Base-by-base conservation (phyloP, 2,888 invertebrate species). In the Philereme vetulata region DNA sequence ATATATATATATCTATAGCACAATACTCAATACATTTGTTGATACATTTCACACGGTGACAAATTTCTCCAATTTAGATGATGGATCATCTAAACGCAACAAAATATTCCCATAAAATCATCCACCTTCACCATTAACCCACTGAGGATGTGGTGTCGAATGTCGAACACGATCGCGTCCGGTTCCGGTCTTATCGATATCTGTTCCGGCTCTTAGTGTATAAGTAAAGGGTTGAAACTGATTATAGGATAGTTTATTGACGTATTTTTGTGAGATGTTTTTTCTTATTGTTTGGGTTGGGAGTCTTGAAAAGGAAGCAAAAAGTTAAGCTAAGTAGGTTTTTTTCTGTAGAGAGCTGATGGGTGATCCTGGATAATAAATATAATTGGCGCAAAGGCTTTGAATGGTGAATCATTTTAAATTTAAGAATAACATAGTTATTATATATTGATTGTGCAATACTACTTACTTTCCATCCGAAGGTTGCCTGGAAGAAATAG, bases 191-290 rank as follows among this genome's bases (percentile, higher is more conserved):
- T 76, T 78, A 77, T 74, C 78, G 65, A 79, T 80, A 79, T 80
- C 81, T 77, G 79, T 65, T 67, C 68, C 68, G 76, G 72, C 72
- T 72, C 68, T 68, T 60, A 70, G 64, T 66, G 72, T 72, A 63
- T 74, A 76, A 78, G 76, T 75, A 80, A 78, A 79, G 74, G 80
- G 75, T 77, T 79, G 70, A 46, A 34, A 40, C 53, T 60, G 63
- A 66, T 67, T 62, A 64, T 56, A 34, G 66, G 68, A 66, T 65
- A 56, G 54, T 52, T 59, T 61, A 66, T 64, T 48, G 4, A 6
- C 3, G 9, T 57, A 51, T 54, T 62, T 59, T 53, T 59, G 8
- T 11, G 34, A 45, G 42, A 33, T n/a, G 36, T 21, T 56, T 59
- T 65, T 52, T 51, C 50, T 21, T 45, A 38, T 52, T 52, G 43